A percentile compares a stretch with the other conserved stretches of the same genome.
phyloP scores from a whole-genome alignment of 35 echinoderm and acorn worm genomes.

The Ophiothrix spiculata region DNA sequence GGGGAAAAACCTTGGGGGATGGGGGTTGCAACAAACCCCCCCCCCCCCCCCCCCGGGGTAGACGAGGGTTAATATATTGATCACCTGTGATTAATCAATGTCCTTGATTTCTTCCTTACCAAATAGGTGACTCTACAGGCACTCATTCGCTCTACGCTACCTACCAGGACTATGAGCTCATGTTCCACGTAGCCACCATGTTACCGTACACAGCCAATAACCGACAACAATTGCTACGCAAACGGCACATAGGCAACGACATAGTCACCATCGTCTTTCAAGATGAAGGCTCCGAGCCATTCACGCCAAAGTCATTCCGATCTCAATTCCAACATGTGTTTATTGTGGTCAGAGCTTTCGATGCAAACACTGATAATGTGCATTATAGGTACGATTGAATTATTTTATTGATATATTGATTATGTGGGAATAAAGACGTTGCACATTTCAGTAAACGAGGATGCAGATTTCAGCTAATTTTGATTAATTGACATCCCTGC shows the following conservation, averaged over 20 bases:
- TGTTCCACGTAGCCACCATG: slow-evolving; percentile 99
- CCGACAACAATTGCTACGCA: slow-evolving; percentile 79
- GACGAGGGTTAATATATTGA: no score
- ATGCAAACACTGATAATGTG: slow-evolving; percentile 87
- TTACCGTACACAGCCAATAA: slow-evolving; percentile 87
- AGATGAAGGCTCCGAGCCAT: slow-evolving; percentile 76
- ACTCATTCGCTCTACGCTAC: slow-evolving; percentile 86
- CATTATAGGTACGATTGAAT: slow-evolving; percentile 77
- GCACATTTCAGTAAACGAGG: no score
- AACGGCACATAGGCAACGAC: slow-evolving; percentile 95
- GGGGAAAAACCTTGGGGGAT: no score
- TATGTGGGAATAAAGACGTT: no score
- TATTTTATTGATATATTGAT: neutral
- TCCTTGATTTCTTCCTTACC: no score
- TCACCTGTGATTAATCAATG: no score
- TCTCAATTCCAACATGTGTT: slow-evolving; percentile 97
- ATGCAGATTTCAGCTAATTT: no score
- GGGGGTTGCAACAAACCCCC: no score
- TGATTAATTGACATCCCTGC: no score
- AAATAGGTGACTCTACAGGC: slow-evolving; percentile 92
- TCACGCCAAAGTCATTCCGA: slow-evolving; percentile 85
- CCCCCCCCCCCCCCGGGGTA: no score
- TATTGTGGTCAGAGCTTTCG: slow-evolving; percentile 73
- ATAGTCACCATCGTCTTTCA: slow-evolving; percentile 97
- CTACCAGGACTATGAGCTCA: slow-evolving; percentile 89